Evolutionary conservation across 2,797 vertebrate species (phyloP), one percentile per base, ranked within the genome.

Genomic region (Molossus alvarezi): DNA sequence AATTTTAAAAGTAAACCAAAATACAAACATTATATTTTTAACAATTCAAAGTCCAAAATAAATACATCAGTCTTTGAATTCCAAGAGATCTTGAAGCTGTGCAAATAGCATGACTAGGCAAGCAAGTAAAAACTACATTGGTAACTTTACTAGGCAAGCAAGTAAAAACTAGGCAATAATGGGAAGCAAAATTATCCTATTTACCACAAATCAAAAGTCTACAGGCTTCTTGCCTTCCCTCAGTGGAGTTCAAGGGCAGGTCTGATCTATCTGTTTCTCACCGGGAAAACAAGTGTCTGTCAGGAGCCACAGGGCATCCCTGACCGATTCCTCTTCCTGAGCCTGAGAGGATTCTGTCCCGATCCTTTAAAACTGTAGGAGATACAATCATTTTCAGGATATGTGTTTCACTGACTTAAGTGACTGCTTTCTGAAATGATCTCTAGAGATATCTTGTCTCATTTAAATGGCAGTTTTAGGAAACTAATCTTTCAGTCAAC

Each of bases 381-480:
- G 81, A 80, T 1, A 41, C 2, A 7, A 79, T 81, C 45, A 90
- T 94, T 96, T 95, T 97, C 92, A 97, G 90, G 96, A 96, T 95
- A 97, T 90, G 94, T 41, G 57, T 95, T 97, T 81, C 94, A 62
- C 96, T 95, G 96, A 98, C 97, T 97, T 95, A 97, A 97, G 95
- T 94, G 95, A 95, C 95, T 95, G 91, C 90, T 97, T 97, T 97
- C 96, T 80, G 93, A 98, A 97, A 92, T 86, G 97, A 97, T 97
- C 13, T 97, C 96, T 94, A 97, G 96, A 96, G 97, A 98, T 1
- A 9, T 95, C 97, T 96, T 96, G 87, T 97, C 97, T 98, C 96
- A 96, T 98, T 93, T 97, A 98, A 97, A 98, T 97, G 86, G 89
- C 95, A 97, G 96, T 95, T 98, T 97, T 84, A 90, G 97, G 96